Conservation (phyloP, 2,113 vertebrate species). For the Motacilla tschutschensis region DNA sequence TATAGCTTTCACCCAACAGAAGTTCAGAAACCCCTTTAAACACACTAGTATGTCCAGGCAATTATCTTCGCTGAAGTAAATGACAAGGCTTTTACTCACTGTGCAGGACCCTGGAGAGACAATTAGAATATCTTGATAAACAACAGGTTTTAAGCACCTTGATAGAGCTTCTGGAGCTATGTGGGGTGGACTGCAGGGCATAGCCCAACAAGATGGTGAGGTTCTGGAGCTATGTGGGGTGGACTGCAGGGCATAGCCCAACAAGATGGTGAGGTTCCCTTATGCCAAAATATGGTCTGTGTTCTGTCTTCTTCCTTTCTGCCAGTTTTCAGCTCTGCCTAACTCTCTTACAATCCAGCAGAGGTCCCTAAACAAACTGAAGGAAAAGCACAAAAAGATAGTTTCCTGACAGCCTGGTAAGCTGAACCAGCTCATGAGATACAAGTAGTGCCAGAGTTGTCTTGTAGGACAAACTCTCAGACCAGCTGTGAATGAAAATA, state of each 20-base stretch:
- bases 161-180: neutral
- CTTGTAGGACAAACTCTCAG: neutral
- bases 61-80: neutral
- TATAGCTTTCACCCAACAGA: neutral
- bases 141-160: neutral
- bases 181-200: neutral
- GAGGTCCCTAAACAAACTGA: neutral
- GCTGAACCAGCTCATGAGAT: fast-evolving
- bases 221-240: neutral
- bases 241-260: neutral
- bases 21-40: neutral
- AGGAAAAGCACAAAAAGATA: neutral
- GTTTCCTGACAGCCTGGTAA: neutral
- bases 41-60: neutral
- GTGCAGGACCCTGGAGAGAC: neutral
- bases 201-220: neutral
- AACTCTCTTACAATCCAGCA: neutral
- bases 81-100: neutral
- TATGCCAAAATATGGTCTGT: neutral
- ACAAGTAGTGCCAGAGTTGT: neutral
- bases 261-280: neutral
- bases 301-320: neutral
- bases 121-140: neutral
- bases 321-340: neutral
- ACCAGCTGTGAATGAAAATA: neutral